Evolutionary conservation across 1,140 invertebrate genomes (phyloP).

Genomic region (Asbolus verrucosus): DNA sequence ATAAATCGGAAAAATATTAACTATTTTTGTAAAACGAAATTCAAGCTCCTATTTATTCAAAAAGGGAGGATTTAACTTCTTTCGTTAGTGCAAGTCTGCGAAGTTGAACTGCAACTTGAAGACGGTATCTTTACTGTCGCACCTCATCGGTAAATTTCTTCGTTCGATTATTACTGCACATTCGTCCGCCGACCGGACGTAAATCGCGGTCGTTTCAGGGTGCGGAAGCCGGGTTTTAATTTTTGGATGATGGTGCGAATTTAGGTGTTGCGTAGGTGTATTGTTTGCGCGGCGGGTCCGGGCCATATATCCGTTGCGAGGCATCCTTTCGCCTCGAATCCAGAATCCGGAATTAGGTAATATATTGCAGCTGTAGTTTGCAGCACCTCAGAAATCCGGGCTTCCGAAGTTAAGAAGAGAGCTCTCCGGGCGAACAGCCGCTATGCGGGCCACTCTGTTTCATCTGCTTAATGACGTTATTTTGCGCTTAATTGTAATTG

Average conservation of each 20-base stretch:
- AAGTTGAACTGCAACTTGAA: too few relatives aligned
- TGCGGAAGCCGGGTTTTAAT: background rate
- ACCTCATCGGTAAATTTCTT: too few relatives aligned
- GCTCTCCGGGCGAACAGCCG: slow-evolving; percentile 33
- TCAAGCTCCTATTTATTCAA: too few relatives aligned
- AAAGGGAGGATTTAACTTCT: too few relatives aligned
- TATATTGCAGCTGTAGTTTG: slow-evolving; percentile 35
- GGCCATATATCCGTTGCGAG: slow-evolving; percentile 18
- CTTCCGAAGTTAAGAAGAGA: slow-evolving; percentile 38
- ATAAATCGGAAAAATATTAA: too few relatives aligned
- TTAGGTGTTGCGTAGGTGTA: slow-evolving; percentile 19
- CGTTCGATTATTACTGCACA: too few relatives aligned
- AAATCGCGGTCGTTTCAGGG: background rate
- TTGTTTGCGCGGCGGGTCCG: background rate
- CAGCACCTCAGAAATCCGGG: slow-evolving; percentile 42
- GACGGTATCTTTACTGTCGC: too few relatives aligned
- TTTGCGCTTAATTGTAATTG: slow-evolving; percentile 53
- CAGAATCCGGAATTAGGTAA: slow-evolving; percentile 37
- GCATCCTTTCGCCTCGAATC: slow-evolving; percentile 20
- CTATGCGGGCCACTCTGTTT: slow-evolving; percentile 46
- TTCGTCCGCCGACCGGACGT: too few relatives aligned
- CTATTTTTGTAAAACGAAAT: too few relatives aligned
- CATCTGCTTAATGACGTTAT: slow-evolving; percentile 52
- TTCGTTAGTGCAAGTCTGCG: too few relatives aligned
- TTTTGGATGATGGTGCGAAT: slow-evolving; percentile 27